Evolutionary conservation across 2,888 invertebrate genomes (phyloP).

Genomic region (Pedicia rivosa): DNA sequence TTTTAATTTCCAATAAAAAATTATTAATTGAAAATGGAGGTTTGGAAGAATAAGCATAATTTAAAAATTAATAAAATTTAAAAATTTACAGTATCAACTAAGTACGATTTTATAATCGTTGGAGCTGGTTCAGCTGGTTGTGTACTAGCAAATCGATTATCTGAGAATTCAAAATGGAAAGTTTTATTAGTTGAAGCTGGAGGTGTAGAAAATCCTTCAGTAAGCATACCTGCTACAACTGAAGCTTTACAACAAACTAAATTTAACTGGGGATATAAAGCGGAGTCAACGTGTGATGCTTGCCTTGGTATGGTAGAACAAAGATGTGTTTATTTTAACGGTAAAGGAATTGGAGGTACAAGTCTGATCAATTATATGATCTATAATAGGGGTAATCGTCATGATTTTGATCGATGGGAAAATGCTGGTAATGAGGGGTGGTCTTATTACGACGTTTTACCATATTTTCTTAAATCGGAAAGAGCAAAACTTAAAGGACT

Average conservation of each 20-base stretch:
- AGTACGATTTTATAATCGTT: constrained; percentile 38
- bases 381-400: constrained; percentile 30
- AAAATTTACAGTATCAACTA: too few species aligned
- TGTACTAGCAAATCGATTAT: constrained; percentile 40
- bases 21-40: too few species aligned
- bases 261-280: constrained; percentile 55
- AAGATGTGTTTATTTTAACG: constrained; percentile 26
- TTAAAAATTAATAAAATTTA: too few species aligned
- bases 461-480: constrained; percentile 36
- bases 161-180: constrained; percentile 37
- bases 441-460: constrained; percentile 28
- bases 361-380: constrained; percentile 34
- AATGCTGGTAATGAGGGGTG: too few species aligned
- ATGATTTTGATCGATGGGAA: constrained; percentile 33
- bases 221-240: neutral
- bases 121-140: constrained; percentile 45
- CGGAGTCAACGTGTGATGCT: constrained; percentile 41
- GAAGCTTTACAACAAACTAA: constrained; percentile 25
- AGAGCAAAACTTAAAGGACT: constrained; percentile 31
- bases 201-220: constrained; percentile 27
- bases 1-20: too few species aligned
- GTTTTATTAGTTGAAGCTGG: constrained; percentile 43
- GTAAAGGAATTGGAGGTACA: constrained; percentile 35
- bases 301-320: constrained; percentile 28
- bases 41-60: too few species aligned